Evolutionary conservation across 2,113 vertebrate species (phyloP).

Genomic region (Indicator indicator): DNA sequence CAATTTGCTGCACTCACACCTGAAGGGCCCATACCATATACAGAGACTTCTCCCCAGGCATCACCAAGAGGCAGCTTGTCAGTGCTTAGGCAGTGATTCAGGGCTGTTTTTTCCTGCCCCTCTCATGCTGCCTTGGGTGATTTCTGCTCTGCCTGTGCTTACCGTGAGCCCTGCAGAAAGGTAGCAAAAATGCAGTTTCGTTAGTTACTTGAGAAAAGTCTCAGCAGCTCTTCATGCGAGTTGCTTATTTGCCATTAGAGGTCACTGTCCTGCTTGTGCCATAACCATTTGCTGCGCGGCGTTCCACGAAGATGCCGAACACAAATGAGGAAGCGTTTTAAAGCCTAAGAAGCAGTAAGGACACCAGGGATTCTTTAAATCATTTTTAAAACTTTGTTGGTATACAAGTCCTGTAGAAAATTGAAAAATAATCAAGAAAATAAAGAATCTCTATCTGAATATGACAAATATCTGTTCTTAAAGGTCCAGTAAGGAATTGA

Average conservation of each 20-base stretch:
- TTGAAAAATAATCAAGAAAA: background rate
- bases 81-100: background rate
- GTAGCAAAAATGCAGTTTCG: background rate
- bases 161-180: background rate
- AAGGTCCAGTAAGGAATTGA: background rate
- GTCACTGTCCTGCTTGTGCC: constrained; percentile 44
- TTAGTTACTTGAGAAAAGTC: background rate
- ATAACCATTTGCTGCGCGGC: background rate
- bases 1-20: background rate
- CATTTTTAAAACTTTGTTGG: background rate
- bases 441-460: background rate
- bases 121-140: background rate
- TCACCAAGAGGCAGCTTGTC: background rate
- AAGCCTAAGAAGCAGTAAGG: background rate
- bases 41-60: background rate
- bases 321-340: background rate
- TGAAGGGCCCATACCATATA: accelerated
- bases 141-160: background rate
- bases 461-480: background rate
- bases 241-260: constrained; percentile 33
- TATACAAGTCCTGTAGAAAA: background rate
- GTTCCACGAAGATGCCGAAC: background rate
- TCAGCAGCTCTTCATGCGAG: background rate
- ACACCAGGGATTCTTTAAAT: background rate
- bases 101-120: background rate